Evolutionary conservation across 2,888 invertebrate genomes (phyloP).

Genomic region (Caenorhabditis panamensis): DNA sequence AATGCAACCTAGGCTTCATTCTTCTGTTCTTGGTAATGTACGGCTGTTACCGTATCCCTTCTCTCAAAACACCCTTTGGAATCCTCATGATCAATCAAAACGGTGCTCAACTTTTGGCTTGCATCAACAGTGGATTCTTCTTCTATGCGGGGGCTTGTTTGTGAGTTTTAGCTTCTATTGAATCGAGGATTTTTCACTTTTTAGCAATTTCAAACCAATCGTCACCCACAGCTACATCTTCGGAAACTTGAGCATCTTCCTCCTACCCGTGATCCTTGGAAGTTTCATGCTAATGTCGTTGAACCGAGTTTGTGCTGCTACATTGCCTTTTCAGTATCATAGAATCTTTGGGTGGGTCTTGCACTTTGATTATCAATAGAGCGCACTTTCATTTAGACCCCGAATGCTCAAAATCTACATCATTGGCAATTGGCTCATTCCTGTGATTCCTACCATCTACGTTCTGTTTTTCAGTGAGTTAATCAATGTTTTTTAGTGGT

Average conservation of each 20-base stretch:
- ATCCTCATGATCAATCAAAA: slow-evolving; percentile 41
- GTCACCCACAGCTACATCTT: background rate
- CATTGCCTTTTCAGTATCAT: slow-evolving; percentile 9
- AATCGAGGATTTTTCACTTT: background rate
- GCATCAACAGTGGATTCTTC: slow-evolving; percentile 35
- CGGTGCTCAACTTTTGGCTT: slow-evolving; percentile 21
- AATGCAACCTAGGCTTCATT: slow-evolving; percentile 27
- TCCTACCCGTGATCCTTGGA: slow-evolving; percentile 18
- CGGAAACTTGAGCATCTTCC: slow-evolving; percentile 24
- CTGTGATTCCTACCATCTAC: background rate
- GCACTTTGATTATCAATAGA: slow-evolving; percentile 5
- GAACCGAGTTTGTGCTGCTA: slow-evolving; percentile 35
- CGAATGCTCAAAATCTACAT: background rate
- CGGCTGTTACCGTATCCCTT: slow-evolving; percentile 21
- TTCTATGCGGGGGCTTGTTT: slow-evolving; percentile 25
- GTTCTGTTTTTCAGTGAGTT: background rate
- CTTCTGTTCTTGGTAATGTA: slow-evolving; percentile 5
- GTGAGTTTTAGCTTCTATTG: background rate
- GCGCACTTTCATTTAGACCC: slow-evolving; percentile 3
- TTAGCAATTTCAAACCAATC: slow-evolving; percentile 11
- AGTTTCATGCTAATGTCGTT: slow-evolving; percentile 37
- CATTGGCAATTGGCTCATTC: slow-evolving; percentile 8
- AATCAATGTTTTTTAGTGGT: background rate
- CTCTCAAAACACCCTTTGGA: slow-evolving; percentile 29
- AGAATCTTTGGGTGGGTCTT: slow-evolving; percentile 29